Evolutionary conservation across 2,888 invertebrate genomes (phyloP).

Genomic region (Leucozona laternaria): DNA sequence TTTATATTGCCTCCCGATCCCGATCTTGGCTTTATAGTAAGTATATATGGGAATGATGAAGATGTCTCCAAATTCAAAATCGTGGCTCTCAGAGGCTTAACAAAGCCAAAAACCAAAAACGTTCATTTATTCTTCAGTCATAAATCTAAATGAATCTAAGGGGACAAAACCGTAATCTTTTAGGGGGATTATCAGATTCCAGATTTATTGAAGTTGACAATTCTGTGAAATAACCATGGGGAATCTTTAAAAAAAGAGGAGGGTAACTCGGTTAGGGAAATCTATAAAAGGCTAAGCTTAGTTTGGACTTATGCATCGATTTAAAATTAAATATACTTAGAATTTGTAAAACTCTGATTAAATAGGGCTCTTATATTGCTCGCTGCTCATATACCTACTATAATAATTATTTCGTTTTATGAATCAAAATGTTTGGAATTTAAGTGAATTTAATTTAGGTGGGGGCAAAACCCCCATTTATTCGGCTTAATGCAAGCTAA

Average conservation of each 20-base stretch:
- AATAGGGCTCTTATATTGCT: neutral
- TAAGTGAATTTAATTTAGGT: too few relatives aligned
- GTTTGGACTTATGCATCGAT: neutral
- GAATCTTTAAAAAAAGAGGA: neutral
- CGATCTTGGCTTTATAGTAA: constrained; percentile 39
- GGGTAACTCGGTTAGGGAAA: neutral
- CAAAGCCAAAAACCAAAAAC: constrained; percentile 21
- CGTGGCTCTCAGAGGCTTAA: constrained; percentile 42
- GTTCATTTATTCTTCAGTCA: constrained; percentile 43
- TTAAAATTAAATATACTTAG: neutral
- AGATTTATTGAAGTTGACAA: constrained; percentile 72
- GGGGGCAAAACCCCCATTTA: too few relatives aligned
- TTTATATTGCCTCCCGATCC: constrained; percentile 32
- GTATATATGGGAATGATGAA: constrained; percentile 64
- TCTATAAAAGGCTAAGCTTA: neutral
- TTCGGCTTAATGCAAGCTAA: too few relatives aligned
- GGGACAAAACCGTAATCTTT: constrained; percentile 12
- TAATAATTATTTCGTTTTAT: too few relatives aligned
- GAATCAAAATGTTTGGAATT: too few relatives aligned
- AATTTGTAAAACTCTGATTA: neutral
- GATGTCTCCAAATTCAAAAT: constrained; percentile 62
- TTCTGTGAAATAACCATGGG: constrained; percentile 50
- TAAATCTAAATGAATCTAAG: constrained; percentile 60
- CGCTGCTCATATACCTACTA: too few relatives aligned
- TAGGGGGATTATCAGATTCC: constrained; percentile 63